These are phyloP conservation scores for Falco peregrinus DNA, from an alignment of 2,797 vertebrate genomes.

Conservation along the genomic window DNA sequence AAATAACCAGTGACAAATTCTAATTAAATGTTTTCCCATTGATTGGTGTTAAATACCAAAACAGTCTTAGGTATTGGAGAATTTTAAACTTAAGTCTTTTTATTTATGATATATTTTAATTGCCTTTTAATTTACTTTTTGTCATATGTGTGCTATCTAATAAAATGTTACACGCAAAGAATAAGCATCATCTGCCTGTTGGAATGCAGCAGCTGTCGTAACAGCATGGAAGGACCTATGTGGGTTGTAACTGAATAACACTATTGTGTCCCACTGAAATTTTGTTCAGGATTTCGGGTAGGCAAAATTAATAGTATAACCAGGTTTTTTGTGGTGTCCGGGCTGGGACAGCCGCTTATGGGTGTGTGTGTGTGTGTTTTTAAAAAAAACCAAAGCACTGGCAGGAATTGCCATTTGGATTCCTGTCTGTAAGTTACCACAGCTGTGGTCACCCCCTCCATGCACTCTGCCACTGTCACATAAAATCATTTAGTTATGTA, in stretches of 20 bases:
- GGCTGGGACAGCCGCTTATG: neutral
- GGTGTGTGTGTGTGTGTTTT: too few relatives aligned
- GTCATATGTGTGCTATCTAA: neutral
- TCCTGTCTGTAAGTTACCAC: neutral
- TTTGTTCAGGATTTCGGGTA: neutral
- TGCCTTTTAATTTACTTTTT: neutral
- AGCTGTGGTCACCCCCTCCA: neutral
- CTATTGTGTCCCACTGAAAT: neutral
- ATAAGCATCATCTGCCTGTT: neutral
- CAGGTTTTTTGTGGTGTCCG: neutral
- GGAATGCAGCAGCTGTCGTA: neutral
- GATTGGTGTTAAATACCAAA: neutral
- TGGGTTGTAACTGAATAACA: neutral
- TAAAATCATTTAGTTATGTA: neutral
- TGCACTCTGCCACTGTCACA: neutral
- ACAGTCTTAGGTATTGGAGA: neutral
- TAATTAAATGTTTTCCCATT: neutral
- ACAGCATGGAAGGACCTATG: neutral
- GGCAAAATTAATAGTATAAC: neutral
- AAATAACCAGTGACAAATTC: neutral
- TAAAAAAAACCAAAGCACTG: neutral
- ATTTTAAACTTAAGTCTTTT: neutral
- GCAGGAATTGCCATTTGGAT: neutral
- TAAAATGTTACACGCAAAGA: neutral
- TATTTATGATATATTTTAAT: neutral